Evolutionary conservation across 1,140 invertebrate genomes (phyloP).

Genomic region (Hylyphantes graminicola): DNA sequence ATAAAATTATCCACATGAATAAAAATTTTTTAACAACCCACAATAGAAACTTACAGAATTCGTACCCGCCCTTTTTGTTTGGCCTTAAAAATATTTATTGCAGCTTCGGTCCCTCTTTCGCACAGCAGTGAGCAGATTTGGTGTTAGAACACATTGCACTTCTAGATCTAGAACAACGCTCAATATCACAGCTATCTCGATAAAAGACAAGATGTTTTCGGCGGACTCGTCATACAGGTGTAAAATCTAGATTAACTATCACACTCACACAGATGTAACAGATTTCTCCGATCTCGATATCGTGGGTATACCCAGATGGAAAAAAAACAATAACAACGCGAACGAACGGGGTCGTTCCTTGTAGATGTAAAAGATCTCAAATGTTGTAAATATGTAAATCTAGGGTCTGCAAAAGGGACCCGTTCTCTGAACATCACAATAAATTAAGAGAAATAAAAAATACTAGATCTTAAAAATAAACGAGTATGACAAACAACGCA

Average conservation of each 20-base stretch:
- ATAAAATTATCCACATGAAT: too few species aligned
- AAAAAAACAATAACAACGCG: constrained; percentile 59
- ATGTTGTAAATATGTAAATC: constrained; percentile 49
- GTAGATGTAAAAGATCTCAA: constrained; percentile 58
- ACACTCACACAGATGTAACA: constrained; percentile 56
- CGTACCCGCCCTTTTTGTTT: background rate
- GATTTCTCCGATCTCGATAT: constrained; percentile 54
- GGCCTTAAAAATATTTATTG: constrained; percentile 30
- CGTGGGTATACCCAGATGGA: constrained; percentile 46
- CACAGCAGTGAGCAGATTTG: constrained; percentile 54
- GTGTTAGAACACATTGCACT: constrained; percentile 54
- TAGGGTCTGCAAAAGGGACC: constrained; percentile 48
- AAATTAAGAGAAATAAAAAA: constrained; percentile 57
- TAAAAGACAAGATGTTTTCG: constrained; percentile 55
- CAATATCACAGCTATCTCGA: constrained; percentile 59
- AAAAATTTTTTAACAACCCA: background rate
- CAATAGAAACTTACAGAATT: background rate
- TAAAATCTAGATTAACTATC: constrained; percentile 57
- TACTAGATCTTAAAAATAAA: constrained; percentile 60
- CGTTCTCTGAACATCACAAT: constrained; percentile 51
- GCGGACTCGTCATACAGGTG: constrained; percentile 54
- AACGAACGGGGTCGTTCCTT: constrained; percentile 50
- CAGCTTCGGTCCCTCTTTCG: constrained; percentile 24
- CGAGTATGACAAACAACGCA: constrained; percentile 57
- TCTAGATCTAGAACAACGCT: constrained; percentile 57